Base-by-base conservation (phyloP, 2,797 vertebrate species). In the Syngnathus rostellatus region DNA sequence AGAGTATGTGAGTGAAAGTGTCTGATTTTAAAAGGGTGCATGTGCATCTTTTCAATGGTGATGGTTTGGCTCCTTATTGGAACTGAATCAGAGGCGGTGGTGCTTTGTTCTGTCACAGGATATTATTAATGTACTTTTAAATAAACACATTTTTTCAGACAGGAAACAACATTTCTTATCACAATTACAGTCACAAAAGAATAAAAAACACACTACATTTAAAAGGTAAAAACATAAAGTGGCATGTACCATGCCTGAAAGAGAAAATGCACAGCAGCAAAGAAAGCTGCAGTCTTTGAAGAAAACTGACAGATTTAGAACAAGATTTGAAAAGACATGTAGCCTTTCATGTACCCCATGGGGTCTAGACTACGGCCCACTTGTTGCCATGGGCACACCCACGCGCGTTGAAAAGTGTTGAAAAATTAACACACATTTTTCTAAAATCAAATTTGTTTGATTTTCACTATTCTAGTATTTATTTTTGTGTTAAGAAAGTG, bases 101-200 rank as follows among this genome's bases (percentile, higher is more conserved):
- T 71, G 70, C 77, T 85, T 78, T 82, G 79, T 81, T 86, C 76
- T 72, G 79, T 83, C 84, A 81, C 75, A 73, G 78, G 84, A 77
- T 79, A 74, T 78, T 69, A 79, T 83, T 80, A 45, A 23, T 45
- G 10, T 81, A 76, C 79, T 71, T 78, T 17, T 73, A 67, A 68
- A 63, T 76, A 68, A 85, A 80, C 76, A 83, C 73, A 66, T 48
- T 70, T 68, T 72, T 77, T 75, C 77, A 74, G 73, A 80, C 76
- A 64, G 67, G 66, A 72, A 81, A 81, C 73, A 72, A 77, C 68
- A 72, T 65, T 41, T 40, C 38, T 40, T 54, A 62, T 69, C 19
- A 62, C 64, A 81, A 78, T 68, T 68, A 76, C 76, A 76, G 72
- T 69, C 69, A 79, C 69, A 53, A 75, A 74, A 69, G 79, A 65